Conservation (phyloP, 2,113 vertebrate genomes). For the Oreochromis aureus region DNA sequence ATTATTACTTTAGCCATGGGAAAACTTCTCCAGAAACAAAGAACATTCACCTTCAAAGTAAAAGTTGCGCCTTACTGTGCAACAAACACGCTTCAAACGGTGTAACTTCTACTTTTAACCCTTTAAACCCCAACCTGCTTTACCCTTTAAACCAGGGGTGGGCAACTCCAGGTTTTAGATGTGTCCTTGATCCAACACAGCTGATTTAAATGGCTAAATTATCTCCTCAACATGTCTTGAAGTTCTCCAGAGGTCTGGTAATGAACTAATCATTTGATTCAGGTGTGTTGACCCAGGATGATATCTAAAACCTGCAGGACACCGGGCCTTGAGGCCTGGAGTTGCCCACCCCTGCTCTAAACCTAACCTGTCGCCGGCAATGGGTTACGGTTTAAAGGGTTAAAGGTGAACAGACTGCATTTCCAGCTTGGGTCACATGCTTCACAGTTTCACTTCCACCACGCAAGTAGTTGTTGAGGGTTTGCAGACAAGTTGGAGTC, state of each 20-base stretch:
- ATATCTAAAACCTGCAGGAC: neutral
- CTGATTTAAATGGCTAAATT: neutral
- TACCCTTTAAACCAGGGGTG: neutral
- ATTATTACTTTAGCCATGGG: neutral
- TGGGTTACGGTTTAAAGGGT: too few relatives aligned
- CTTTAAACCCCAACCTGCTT: neutral
- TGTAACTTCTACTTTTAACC: neutral
- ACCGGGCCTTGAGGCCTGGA: neutral
- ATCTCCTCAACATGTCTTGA: neutral
- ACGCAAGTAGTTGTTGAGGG: neutral
- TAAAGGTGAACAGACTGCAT: neutral
- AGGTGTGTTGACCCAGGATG: neutral
- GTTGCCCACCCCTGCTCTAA: neutral
- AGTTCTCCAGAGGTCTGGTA: neutral
- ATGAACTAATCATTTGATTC: neutral
- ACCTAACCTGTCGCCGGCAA: neutral
- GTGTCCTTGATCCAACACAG: neutral
- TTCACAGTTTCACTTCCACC: neutral
- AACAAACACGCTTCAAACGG: accelerated
- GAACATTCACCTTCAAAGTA: neutral
- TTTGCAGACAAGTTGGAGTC: neutral
- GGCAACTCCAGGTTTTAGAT: neutral
- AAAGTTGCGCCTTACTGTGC: too few relatives aligned
- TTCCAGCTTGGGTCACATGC: neutral
- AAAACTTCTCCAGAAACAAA: neutral